Conservation (phyloP, 1,140 invertebrate species). For the Drosophila guanche region DNA sequence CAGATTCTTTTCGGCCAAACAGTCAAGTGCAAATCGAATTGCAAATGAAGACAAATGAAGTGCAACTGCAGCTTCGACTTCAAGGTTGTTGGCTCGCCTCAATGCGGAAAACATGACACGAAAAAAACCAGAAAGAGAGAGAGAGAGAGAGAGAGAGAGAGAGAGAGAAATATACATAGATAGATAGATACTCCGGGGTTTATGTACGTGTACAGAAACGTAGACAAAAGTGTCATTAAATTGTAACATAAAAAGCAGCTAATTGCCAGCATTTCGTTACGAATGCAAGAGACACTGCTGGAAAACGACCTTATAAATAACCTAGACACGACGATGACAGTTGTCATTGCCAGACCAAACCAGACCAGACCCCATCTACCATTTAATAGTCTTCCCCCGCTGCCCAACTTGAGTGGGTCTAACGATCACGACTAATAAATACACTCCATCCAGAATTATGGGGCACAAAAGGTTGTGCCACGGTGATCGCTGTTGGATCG, state of each 20-base stretch:
- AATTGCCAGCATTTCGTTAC: conserved; percentile 55
- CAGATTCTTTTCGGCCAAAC: conserved; percentile 46
- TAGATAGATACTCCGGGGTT: neutral
- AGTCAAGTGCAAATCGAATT: conserved; percentile 68
- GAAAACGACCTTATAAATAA: conserved; percentile 48
- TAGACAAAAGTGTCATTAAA: conserved; percentile 67
- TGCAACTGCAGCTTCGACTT: conserved; percentile 11
- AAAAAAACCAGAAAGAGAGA: conserved; percentile 27
- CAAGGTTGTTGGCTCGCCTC: conserved; percentile 68
- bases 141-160: conserved; percentile 18
- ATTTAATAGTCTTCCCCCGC: neutral
- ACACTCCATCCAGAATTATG: no score
- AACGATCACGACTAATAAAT: no score
- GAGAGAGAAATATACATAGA: no score
- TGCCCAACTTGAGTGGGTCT: no score
- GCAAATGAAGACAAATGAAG: conserved; percentile 70
- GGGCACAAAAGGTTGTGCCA: no score
- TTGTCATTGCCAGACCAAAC: conserved; percentile 18
- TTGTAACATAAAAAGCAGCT: conserved; percentile 72
- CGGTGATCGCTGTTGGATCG: no score
- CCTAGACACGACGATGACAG: conserved; percentile 30
- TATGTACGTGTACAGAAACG: conserved; percentile 1
- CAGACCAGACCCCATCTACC: neutral
- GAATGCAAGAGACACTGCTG: conserved; percentile 26
- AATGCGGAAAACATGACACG: conserved; percentile 71